Conservation (phyloP, 2,113 vertebrate genomes). For the Anarhynchus alexandrinus region DNA sequence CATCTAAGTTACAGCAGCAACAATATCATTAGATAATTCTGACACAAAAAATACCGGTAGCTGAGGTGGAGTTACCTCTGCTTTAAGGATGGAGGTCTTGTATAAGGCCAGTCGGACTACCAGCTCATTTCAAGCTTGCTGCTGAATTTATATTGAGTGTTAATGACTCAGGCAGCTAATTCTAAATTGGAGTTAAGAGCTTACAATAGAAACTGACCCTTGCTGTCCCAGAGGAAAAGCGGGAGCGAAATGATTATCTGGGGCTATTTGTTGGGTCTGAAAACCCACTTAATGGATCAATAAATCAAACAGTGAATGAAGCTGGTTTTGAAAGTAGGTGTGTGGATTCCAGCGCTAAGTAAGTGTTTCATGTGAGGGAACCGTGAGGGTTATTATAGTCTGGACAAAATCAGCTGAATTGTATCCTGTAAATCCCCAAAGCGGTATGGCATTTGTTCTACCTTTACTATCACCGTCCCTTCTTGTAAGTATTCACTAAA, state of each 20-base stretch:
- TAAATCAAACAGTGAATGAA: constrained; percentile 16
- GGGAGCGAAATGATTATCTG: not conserved
- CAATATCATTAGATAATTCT: not conserved
- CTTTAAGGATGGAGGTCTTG: not conserved
- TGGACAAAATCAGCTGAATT: constrained; percentile 2
- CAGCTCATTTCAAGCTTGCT: not conserved
- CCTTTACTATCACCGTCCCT: not conserved
- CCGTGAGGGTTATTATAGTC: not conserved
- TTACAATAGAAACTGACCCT: constrained; percentile 13
- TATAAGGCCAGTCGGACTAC: not conserved
- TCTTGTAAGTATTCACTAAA: not conserved
- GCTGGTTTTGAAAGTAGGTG: not conserved
- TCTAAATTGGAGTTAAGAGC: not conserved
- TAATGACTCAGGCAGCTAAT: constrained; percentile 44
- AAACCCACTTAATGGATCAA: not conserved
- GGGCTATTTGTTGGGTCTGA: not conserved
- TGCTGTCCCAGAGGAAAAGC: not conserved
- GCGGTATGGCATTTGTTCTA: not conserved
- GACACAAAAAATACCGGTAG: not conserved
- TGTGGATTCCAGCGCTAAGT: not conserved
- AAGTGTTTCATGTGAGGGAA: not conserved
- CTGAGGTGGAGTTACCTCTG: not conserved
- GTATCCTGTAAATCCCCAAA: not conserved
- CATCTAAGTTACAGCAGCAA: not conserved
- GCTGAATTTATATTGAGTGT: not conserved